phyloP scores from a whole-genome alignment of 2,888 invertebrate species.

The Hirudinaria manillensis region DNA sequence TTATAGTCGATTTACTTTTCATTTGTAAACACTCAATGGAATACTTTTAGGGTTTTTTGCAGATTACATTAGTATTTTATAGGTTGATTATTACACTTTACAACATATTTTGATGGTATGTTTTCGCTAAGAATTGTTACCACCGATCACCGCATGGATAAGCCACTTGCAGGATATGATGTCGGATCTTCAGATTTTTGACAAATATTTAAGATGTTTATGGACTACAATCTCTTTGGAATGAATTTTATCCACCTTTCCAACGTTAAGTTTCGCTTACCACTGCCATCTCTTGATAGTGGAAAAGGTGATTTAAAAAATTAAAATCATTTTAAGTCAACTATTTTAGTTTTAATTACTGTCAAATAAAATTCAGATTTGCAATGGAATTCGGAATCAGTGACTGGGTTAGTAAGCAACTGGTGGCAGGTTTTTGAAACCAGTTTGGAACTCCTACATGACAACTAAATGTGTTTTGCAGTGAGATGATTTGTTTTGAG shows the following conservation, averaged over 20 bases:
- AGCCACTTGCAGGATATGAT: constrained; percentile 73
- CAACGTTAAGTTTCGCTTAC: constrained; percentile 61
- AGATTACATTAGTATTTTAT: too few species aligned
- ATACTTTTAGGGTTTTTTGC: too few species aligned
- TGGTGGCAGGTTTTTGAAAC: background rate
- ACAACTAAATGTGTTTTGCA: background rate
- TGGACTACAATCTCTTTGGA: constrained; percentile 93
- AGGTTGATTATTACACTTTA: too few species aligned
- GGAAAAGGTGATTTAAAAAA: background rate
- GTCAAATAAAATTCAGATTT: background rate
- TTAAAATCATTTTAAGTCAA: too few species aligned
- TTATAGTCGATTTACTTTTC: too few species aligned
- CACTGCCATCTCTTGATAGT: constrained; percentile 12
- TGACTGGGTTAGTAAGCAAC: background rate
- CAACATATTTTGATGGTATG: constrained; percentile 41
- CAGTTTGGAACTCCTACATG: background rate
- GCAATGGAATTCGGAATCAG: constrained; percentile 4
- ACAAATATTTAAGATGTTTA: constrained; percentile 71
- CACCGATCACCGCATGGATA: constrained; percentile 75
- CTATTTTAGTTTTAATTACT: background rate
- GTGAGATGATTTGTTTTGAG: background rate
- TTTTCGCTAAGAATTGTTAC: constrained; percentile 65
- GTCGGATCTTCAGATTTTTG: constrained; percentile 75
- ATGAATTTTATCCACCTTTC: constrained; percentile 82
- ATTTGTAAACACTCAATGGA: too few species aligned